Percentiles rank a stretch among this genome's conserved stretches.
These are phyloP conservation scores for Salvelinus sp. DNA, from an alignment of 2,113 vertebrate genomes.

Conservation along the genomic window DNA sequence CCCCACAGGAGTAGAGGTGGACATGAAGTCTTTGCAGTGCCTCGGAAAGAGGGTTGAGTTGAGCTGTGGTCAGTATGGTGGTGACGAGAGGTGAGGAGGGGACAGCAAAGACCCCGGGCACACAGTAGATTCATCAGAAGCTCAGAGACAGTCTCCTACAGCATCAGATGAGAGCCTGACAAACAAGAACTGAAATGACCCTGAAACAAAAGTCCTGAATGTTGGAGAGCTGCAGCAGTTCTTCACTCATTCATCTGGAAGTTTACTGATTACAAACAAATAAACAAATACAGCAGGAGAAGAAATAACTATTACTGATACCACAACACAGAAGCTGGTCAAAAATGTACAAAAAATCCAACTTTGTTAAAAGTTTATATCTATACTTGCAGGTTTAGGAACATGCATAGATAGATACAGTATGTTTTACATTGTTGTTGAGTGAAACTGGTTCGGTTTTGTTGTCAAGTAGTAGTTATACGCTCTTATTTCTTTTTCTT, in stretches of 20 bases:
- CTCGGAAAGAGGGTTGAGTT: no score
- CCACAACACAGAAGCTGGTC: background rate
- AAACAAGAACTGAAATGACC: constrained; percentile 20
- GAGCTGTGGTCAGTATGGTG: background rate
- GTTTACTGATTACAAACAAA: constrained; percentile 35
- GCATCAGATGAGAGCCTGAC: constrained; percentile 16
- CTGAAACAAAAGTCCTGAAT: background rate
- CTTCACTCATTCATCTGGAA: constrained; percentile 21
- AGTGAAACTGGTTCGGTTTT: constrained; percentile 47
- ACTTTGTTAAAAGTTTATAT: constrained; percentile 11
- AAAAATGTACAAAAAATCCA: constrained; percentile 35
- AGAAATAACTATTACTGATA: background rate
- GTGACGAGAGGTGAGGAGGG: constrained; percentile 23
- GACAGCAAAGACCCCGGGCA: constrained; percentile 2
- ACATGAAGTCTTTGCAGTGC: no score
- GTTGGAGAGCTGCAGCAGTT: constrained; percentile 4
- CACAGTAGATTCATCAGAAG: constrained; percentile 50
- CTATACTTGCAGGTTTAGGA: constrained; percentile 16
- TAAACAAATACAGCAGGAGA: constrained; percentile 10
- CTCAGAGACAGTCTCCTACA: constrained; percentile 21
- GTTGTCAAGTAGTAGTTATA: constrained; percentile 57
- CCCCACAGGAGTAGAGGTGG: background rate
- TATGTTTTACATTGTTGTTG: constrained; percentile 22
- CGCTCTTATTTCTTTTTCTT: constrained; percentile 13
- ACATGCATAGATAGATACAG: constrained; percentile 25